Base-by-base conservation (phyloP, 2,797 vertebrate species). In the Pelobates cultripes region DNA sequence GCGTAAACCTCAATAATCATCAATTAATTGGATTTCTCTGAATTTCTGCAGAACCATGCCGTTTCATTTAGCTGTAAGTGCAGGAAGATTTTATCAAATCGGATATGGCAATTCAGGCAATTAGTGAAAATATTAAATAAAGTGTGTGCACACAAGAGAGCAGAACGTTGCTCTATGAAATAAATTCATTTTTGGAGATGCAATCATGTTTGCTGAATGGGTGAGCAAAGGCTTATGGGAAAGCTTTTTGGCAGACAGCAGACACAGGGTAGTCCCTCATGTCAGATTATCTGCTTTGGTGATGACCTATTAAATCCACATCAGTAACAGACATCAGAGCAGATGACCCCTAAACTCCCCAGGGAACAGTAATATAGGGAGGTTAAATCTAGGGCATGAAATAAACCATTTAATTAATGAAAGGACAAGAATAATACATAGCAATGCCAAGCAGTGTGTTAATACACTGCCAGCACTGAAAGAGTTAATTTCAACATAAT, bases 241-340 rank as follows among this genome's bases (percentile, higher is more conserved):
- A 40, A 53, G 17, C 41, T 47, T 28, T 45, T 69, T 67, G 78
- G 71, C 78, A 67, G 40, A n/a, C 7, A 41, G 28, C 28, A 28
- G 47, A 68, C 45, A 41, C 53, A 9, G 40, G 28, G 70, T 9
- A 28, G 64, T 73, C 55, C 47, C 7, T 43, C 57, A 44, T 73
- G 79, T 41, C 72, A 63, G 79, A 69, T 80, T 80, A 80, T 69
- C 7, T 17, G 28, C 28, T 28, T 28, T 28, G 2, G 44, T 57
- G 28, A 43, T 74, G 61, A 67, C 72, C 43, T 70, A 60, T 70
- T 75, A 80, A 60, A 75, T 75, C 79, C 61, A 51, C 43, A 13
- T 68, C 66, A 45, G 43, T 10, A 45, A 75, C 28, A 66, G 44
- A 51, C 10, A 55, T 2, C 13, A 69, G 14, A 41, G 45, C 64